Percentiles rank a stretch among this genome's conserved stretches.
phyloP scores from a whole-genome alignment of 2,797 vertebrate species.

The Eulemur mongoz region DNA sequence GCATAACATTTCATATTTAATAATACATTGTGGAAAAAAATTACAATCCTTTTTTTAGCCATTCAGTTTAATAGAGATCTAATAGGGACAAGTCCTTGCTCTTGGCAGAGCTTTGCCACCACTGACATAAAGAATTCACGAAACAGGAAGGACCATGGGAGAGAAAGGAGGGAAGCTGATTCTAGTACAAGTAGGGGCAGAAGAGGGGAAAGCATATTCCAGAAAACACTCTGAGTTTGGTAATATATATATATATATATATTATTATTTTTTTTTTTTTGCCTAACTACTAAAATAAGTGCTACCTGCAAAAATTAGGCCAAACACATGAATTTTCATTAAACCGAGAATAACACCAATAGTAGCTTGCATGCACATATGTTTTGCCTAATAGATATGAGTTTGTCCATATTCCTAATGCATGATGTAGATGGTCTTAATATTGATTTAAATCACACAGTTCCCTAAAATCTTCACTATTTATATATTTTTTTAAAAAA shows the following conservation, averaged over 20 bases:
- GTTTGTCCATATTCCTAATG: background rate
- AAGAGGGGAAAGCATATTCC: background rate
- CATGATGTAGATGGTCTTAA: background rate
- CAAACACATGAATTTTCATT: background rate
- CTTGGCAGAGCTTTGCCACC: background rate
- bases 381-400: background rate
- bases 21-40: background rate
- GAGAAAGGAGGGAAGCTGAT: background rate
- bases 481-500: background rate
- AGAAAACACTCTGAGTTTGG: background rate
- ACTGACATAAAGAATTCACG: background rate
- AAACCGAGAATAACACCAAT: background rate
- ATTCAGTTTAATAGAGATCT: background rate
- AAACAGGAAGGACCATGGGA: background rate
- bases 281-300: background rate
- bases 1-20: background rate
- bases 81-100: background rate
- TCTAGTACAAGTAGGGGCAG: background rate
- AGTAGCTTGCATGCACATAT: background rate
- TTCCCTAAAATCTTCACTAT: background rate
- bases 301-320: background rate
- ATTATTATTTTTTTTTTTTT: slow-evolving; percentile 18
- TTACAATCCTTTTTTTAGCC: background rate
- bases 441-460: background rate
- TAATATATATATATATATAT: background rate